Evolutionary conservation across 2,797 vertebrate species (phyloP).

Genomic region (Nothura maculosa): DNA sequence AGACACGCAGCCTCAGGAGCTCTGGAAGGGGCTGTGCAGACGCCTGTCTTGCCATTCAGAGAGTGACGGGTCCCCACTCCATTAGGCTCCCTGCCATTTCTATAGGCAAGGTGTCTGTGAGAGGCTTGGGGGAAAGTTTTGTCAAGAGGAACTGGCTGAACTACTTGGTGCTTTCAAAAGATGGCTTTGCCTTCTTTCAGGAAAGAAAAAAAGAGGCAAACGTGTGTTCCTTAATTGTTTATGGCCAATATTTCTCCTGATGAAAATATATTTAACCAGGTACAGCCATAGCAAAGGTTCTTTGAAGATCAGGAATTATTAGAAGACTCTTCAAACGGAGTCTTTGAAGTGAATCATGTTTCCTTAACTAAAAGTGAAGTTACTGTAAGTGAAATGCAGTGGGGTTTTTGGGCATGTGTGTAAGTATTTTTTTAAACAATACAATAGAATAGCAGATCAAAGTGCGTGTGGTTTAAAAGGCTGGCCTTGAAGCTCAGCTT

Average conservation of each 20-base stretch:
- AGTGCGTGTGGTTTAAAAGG: constrained; percentile 36
- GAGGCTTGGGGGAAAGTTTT: not conserved
- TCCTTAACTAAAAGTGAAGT: constrained; percentile 52
- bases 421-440: not conserved
- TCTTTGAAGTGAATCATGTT: constrained; percentile 54
- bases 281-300: constrained; percentile 20
- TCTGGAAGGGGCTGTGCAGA: not conserved
- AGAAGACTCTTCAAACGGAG: constrained; percentile 50
- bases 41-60: not conserved
- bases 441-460: not conserved
- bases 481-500: not conserved
- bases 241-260: not conserved
- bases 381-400: constrained; percentile 12
- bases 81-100: not conserved
- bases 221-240: not conserved
- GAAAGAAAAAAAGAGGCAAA: not conserved
- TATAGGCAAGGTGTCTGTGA: not conserved
- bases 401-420: not conserved
- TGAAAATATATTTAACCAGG: constrained; percentile 50
- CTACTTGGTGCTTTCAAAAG: not conserved
- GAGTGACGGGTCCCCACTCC: not conserved
- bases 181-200: constrained; percentile 1
- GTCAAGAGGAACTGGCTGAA: not conserved
- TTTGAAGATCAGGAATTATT: constrained; percentile 53
- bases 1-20: rapidly evolving